Conservation (phyloP, 2,888 invertebrate genomes). For the Oxystoma pomonae region DNA sequence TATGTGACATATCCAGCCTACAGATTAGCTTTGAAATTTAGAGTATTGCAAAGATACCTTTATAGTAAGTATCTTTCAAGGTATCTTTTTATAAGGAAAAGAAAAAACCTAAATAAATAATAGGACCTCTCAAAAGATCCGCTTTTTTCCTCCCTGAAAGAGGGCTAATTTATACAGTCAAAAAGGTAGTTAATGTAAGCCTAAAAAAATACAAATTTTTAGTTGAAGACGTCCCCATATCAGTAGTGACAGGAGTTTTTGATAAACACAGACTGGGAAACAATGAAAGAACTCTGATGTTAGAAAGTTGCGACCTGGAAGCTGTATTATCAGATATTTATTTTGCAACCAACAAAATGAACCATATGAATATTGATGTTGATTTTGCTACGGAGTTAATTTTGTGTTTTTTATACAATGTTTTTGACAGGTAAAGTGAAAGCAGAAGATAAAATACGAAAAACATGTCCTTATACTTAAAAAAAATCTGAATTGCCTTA, state of each 20-base stretch:
- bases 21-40: conserved; percentile 69
- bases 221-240: conserved; percentile 43
- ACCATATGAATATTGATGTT: conserved; percentile 57
- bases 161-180: not conserved
- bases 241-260: conserved; percentile 66
- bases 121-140: too few relatives aligned
- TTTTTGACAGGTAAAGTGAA: conserved; percentile 62
- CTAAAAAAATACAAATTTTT: conserved; percentile 3
- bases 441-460: too few relatives aligned
- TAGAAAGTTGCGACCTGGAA: conserved; percentile 66
- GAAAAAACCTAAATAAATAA: too few relatives aligned
- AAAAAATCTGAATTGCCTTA: too few relatives aligned
- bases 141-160: too few relatives aligned
- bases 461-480: too few relatives aligned
- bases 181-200: not conserved
- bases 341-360: conserved; percentile 67
- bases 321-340: conserved; percentile 70
- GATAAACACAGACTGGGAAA: conserved; percentile 65
- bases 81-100: too few relatives aligned
- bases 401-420: conserved; percentile 62
- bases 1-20: conserved; percentile 72
- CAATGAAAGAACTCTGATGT: conserved; percentile 62
- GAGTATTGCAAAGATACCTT: conserved; percentile 58
- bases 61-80: conserved; percentile 68
- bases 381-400: conserved; percentile 61